Conservation (phyloP, 2,888 invertebrate genomes). For the Ormyrus pomaceus region DNA sequence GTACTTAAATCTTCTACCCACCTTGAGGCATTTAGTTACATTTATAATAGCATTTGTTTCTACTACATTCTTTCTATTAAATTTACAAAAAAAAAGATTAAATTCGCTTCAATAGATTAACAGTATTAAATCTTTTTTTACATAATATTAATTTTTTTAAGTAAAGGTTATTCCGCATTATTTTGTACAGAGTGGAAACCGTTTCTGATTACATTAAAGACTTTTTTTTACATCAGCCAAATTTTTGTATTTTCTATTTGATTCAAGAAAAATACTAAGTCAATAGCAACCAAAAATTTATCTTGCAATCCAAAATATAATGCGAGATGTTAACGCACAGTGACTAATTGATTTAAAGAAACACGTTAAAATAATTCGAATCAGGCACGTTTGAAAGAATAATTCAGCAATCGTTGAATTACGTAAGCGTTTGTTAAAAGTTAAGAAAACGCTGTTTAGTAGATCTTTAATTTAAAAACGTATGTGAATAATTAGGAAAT, state of each 20-base stretch:
- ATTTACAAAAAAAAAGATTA: conserved; percentile 15
- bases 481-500: conserved; percentile 55
- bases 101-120: conserved; percentile 23
- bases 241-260: conserved; percentile 51
- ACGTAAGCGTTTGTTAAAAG: conserved; percentile 30
- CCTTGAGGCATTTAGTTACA: conserved; percentile 39
- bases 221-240: conserved; percentile 52
- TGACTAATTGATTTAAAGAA: conserved; percentile 53
- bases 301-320: conserved; percentile 50
- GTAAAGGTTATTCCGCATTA: conserved; percentile 37
- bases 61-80: conserved; percentile 13
- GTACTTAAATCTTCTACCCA: conserved; percentile 46
- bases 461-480: conserved; percentile 51
- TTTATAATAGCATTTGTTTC: conserved; percentile 41
- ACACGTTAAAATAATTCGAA: conserved; percentile 41
- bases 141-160: conserved; percentile 25
- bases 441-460: conserved; percentile 46
- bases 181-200: conserved; percentile 48
- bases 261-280: conserved; percentile 54
- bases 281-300: conserved; percentile 57
- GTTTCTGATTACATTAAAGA: conserved; percentile 52
- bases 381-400: conserved; percentile 18
- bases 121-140: conserved; percentile 32
- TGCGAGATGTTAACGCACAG: conserved; percentile 52
- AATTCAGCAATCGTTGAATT: conserved; percentile 30